Conservation (phyloP, 2,888 invertebrate genomes). For the Cephalotes varians region DNA sequence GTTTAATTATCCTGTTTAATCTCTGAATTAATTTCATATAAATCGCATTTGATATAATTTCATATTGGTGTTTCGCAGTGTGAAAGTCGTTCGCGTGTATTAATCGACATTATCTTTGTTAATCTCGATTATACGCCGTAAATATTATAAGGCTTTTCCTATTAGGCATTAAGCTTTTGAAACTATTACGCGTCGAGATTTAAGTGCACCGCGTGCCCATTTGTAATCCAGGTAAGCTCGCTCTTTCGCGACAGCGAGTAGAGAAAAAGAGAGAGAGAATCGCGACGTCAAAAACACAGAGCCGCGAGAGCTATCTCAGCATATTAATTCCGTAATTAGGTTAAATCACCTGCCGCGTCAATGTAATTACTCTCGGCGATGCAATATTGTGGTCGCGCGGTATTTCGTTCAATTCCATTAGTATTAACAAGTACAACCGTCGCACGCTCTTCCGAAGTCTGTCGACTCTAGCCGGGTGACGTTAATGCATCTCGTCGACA, state of each 20-base stretch:
- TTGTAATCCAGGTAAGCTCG: neutral
- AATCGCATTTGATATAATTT: constrained; percentile 1
- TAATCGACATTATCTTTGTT: constrained; percentile 15
- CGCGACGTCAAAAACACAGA: constrained; percentile 7
- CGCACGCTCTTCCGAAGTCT: constrained; percentile 49
- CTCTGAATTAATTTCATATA: constrained; percentile 10
- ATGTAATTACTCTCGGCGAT: constrained; percentile 47
- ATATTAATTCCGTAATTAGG: constrained; percentile 50
- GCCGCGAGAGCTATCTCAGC: constrained; percentile 13
- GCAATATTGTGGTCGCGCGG: constrained; percentile 46
- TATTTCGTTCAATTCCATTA: constrained; percentile 55
- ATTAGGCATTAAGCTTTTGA: constrained; percentile 2
- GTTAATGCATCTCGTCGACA: constrained; percentile 51
- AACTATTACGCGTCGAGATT: constrained; percentile 35
- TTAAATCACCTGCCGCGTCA: constrained; percentile 52
- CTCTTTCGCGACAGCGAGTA: neutral
- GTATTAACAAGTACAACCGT: constrained; percentile 50
- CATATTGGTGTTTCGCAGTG: neutral
- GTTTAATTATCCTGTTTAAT: constrained; percentile 8
- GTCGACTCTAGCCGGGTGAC: constrained; percentile 46
- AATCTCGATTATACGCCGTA: constrained; percentile 24
- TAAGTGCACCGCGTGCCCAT: constrained; percentile 33
- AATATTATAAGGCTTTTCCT: constrained; percentile 29
- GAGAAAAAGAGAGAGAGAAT: neutral
- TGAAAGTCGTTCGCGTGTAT: constrained; percentile 6